Conservation (phyloP, 1,140 invertebrate species). For the Micrasema minimum region DNA sequence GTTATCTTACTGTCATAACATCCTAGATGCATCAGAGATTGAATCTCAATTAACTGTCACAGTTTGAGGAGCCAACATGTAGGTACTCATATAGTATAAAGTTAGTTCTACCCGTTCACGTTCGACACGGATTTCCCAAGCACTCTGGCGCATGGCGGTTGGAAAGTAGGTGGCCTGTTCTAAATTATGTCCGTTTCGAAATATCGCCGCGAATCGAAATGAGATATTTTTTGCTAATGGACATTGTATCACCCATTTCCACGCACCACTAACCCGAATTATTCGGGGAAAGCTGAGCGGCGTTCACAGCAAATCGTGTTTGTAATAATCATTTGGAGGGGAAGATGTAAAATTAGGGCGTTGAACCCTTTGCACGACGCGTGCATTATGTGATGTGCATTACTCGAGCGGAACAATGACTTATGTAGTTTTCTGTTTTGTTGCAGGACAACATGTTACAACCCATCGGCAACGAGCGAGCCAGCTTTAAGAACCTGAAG, state of each 20-base stretch:
- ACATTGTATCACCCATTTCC: neutral
- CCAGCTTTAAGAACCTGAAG: slow-evolving; percentile 80
- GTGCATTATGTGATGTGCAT: slow-evolving; percentile 34
- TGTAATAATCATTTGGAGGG: neutral
- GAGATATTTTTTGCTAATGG: slow-evolving; percentile 5
- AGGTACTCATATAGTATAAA: no score
- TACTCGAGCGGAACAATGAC: slow-evolving; percentile 57
- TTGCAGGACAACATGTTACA: slow-evolving; percentile 82
- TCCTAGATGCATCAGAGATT: no score
- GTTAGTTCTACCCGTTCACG: slow-evolving; percentile 22
- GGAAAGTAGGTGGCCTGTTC: slow-evolving; percentile 39
- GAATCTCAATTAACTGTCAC: slow-evolving; percentile 17
- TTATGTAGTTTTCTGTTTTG: slow-evolving; percentile 56
- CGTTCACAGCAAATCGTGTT: neutral
- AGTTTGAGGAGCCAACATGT: slow-evolving; percentile 12
- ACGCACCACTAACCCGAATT: neutral
- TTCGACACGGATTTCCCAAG: slow-evolving; percentile 36
- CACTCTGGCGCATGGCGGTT: slow-evolving; percentile 11
- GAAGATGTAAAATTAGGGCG: slow-evolving; percentile 14
- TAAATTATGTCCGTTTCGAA: slow-evolving; percentile 29
- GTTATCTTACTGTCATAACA: no score
- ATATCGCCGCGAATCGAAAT: slow-evolving; percentile 9
- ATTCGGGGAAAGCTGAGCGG: neutral
- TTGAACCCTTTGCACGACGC: slow-evolving; percentile 26
- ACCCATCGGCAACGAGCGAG: slow-evolving; percentile 75